Conservation (phyloP, 2,797 vertebrate species). For the Paratrypauchen microcephalus region DNA sequence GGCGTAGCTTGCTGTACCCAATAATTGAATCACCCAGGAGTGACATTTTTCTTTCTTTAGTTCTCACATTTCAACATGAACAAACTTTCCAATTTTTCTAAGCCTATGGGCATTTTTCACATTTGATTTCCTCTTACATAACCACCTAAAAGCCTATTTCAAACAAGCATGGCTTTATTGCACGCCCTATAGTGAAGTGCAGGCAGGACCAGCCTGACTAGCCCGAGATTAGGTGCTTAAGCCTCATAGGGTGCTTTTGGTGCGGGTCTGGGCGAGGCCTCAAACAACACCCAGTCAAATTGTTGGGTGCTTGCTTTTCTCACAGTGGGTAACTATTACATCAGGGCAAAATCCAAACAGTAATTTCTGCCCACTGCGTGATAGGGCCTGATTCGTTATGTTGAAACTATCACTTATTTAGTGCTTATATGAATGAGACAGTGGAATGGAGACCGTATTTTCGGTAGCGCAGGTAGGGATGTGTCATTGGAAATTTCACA, state of each 20-base stretch:
- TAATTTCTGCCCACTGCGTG: constrained; percentile 40
- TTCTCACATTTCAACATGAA: background rate
- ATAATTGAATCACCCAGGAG: constrained; percentile 1
- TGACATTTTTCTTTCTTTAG: constrained; percentile 8
- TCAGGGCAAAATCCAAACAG: constrained; percentile 33
- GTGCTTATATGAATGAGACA: background rate
- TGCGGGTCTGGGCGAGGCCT: constrained; percentile 54
- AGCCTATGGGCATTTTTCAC: constrained; percentile 28
- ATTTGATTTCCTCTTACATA: constrained; percentile 39
- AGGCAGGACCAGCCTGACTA: constrained; percentile 60
- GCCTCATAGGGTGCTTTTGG: constrained; percentile 35
- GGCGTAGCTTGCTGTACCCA: background rate
- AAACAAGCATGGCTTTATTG: constrained; percentile 20
- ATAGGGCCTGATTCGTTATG: constrained; percentile 17
- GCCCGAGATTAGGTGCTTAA: constrained; percentile 57
- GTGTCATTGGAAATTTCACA: constrained; percentile 2
- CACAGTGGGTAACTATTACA: constrained; percentile 32
- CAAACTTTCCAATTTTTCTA: constrained; percentile 22
- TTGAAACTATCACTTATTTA: constrained; percentile 9
- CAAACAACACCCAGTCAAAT: constrained; percentile 59
- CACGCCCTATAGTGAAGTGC: constrained; percentile 27
- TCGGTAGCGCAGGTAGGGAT: constrained; percentile 25
- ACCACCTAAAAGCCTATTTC: constrained; percentile 47
- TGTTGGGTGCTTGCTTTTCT: constrained; percentile 37
- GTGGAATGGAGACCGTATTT: background rate